These are phyloP conservation scores for Pardalotus punctatus DNA, from an alignment of 2,113 vertebrate species.

Conservation along the genomic window DNA sequence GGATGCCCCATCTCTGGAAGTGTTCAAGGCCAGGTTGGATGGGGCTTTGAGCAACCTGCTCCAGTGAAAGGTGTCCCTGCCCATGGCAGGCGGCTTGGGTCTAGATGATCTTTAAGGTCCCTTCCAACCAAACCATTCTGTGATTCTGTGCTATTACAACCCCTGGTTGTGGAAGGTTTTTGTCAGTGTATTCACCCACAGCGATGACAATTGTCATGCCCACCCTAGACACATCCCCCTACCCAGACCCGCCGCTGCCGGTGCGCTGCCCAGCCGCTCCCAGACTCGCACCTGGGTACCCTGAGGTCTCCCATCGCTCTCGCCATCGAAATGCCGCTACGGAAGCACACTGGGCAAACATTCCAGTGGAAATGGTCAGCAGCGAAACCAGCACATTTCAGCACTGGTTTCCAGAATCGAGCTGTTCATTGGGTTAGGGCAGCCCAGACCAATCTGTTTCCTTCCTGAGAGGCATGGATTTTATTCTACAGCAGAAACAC, in stretches of 20 bases:
- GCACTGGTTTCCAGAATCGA: not conserved
- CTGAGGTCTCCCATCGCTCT: fast-evolving
- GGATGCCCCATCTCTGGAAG: not conserved
- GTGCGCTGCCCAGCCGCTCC: fast-evolving
- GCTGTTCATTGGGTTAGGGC: not conserved
- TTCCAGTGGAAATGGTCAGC: not conserved
- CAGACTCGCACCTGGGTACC: fast-evolving
- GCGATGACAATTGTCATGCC: too few relatives aligned
- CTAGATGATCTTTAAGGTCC: too few relatives aligned
- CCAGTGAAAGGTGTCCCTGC: not conserved
- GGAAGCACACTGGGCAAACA: fast-evolving
- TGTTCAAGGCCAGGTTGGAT: not conserved
- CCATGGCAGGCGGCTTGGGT: not conserved
- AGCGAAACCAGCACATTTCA: fast-evolving
- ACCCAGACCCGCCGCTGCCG: not conserved
- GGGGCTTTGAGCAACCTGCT: not conserved
- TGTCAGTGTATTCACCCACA: fast-evolving
- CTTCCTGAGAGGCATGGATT: not conserved
- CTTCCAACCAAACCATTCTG: too few relatives aligned
- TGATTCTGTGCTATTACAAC: fast-evolving
- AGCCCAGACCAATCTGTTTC: not conserved
- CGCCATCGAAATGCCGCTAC: fast-evolving
- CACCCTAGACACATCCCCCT: not conserved
- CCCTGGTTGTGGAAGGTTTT: not conserved
- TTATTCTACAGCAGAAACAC: not conserved